Conservation (phyloP, 2,113 vertebrate species). For the Trichomycterus rosablanca region DNA sequence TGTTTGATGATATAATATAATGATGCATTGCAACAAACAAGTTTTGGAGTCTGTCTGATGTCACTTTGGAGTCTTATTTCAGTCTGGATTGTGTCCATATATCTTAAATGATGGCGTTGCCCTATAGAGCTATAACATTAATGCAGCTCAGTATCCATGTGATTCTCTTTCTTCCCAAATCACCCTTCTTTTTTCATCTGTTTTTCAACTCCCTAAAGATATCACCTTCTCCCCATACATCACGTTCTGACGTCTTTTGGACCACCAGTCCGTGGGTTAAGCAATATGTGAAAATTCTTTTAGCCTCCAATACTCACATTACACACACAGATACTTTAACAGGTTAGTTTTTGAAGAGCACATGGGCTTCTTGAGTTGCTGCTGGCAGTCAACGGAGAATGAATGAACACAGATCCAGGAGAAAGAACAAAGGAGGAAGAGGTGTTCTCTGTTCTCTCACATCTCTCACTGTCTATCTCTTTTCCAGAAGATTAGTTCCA, state of each 20-base stretch:
- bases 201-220: conserved; percentile 2
- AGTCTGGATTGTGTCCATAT: conserved; percentile 13
- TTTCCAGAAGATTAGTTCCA: conserved; percentile 37
- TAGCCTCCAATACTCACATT: conserved; percentile 4
- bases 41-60: conserved; percentile 15
- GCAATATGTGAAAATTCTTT: conserved; percentile 16
- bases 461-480: conserved; percentile 1
- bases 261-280: conserved; percentile 5
- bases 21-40: neutral
- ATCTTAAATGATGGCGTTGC: conserved; percentile 16
- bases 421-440: conserved; percentile 6
- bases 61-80: conserved; percentile 8
- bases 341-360: conserved; percentile 5
- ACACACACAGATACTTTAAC: conserved; percentile 3
- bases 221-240: conserved; percentile 20
- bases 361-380: conserved; percentile 9
- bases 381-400: conserved; percentile 7
- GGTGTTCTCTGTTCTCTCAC: conserved; percentile 12
- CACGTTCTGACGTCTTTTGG: conserved; percentile 24
- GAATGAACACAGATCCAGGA: conserved; percentile 9
- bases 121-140: conserved; percentile 5
- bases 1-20: neutral
- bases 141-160: neutral
- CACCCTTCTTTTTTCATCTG: neutral
- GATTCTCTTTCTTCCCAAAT: conserved; percentile 8